Evolutionary conservation across 2,888 invertebrate genomes (phyloP), one percentile per base, ranked within the genome.

Genomic region (Apodemia duryi): DNA sequence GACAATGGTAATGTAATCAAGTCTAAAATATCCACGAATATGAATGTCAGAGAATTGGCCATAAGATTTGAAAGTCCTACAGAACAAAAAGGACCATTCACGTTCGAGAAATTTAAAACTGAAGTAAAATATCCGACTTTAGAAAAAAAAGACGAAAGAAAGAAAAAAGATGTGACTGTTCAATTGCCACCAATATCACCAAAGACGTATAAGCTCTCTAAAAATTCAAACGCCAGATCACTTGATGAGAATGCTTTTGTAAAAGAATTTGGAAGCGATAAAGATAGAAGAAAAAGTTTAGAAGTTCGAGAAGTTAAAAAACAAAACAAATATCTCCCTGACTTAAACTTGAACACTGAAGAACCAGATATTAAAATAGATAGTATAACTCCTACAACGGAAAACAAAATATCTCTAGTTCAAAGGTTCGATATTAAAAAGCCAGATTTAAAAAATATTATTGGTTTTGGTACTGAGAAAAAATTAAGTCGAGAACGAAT

Each of bases 401-500:
- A 94, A 69, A 94, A 94, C 73, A 93, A 94, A 73, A 93, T 94
- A 61, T 94, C 93, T 0, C 72, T 94, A 46, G 91, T 94, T 68
- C 94, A 94, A 75, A 85, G 91, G 49, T 91, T 88, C 66, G 86
- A 87, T 61, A 72, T 83, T 0, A 82, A 82, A 66, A 77, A 79
- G 63, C 80, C 83, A 0, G 87, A 90, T 1, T 71, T 88, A 0
- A 89, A 86, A 61, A 83, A 75, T 6, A 63, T 89, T 0, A 89
- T 91, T 65, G 85, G 76, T 0, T 74, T 87, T 63, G 92, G 92
- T 32, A 85, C 93, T 0, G 88, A 94, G 7, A 93, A 93, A 65
- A 94, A 95, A 68, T 79, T 95, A 32, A 95, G 96, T 75, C 90
- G 97, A 62, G 97, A 97, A 78, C 88, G 97, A 61, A 97, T 98